phyloP scores from a whole-genome alignment of 2,888 invertebrate genomes.

The Bombyx huttoni region DNA sequence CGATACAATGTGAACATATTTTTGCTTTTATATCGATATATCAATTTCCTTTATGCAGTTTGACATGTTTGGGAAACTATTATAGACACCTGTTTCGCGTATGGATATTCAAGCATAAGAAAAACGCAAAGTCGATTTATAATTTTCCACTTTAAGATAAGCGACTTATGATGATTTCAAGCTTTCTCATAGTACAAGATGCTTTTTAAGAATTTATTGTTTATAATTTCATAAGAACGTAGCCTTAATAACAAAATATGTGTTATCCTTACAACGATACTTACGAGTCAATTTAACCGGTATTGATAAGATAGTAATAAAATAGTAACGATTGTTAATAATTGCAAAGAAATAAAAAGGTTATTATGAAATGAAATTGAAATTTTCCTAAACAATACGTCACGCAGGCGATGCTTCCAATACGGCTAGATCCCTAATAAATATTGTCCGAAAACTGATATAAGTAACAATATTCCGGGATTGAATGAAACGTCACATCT shows the following conservation, averaged over 20 bases:
- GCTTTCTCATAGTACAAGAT: too few species aligned
- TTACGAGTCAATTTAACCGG: too few species aligned
- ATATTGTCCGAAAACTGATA: constrained; percentile 14
- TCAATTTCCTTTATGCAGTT: constrained; percentile 59
- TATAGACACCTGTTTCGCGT: constrained; percentile 31
- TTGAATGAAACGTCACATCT: constrained; percentile 33
- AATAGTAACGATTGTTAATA: too few species aligned
- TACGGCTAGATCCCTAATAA: not conserved
- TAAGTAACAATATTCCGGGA: constrained; percentile 18
- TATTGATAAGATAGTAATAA: too few species aligned
- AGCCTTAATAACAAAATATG: too few species aligned
- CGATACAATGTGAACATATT: constrained; percentile 59
- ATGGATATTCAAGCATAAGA: constrained; percentile 3
- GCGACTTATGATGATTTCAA: too few species aligned
- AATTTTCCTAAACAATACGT: not conserved
- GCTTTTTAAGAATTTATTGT: too few species aligned
- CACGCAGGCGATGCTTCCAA: not conserved
- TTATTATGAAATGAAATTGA: not conserved
- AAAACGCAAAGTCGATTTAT: not conserved
- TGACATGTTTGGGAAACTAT: constrained; percentile 36
- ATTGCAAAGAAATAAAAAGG: not conserved
- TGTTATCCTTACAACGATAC: too few species aligned
- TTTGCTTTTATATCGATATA: constrained; percentile 70
- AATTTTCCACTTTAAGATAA: not conserved
- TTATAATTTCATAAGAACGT: too few species aligned